Evolutionary conservation across 1,140 invertebrate species (phyloP).

Genomic region (Ooceraea biroi): DNA sequence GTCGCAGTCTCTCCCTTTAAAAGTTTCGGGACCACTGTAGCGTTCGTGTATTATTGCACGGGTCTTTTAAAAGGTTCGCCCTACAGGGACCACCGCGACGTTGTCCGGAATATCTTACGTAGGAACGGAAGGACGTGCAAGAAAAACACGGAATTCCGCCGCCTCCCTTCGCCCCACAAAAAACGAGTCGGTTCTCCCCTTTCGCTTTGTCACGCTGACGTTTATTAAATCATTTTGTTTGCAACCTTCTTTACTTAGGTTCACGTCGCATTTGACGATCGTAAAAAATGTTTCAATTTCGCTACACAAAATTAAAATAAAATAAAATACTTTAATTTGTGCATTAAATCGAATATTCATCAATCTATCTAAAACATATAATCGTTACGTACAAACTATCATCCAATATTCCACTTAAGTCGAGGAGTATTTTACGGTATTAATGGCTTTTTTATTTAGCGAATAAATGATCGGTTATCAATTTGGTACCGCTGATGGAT

Average conservation of each 20-base stretch:
- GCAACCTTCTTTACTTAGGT: neutral
- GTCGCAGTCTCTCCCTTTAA: slow-evolving; percentile 38
- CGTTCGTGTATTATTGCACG: slow-evolving; percentile 65
- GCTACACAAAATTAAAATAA: too few species aligned
- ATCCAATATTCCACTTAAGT: neutral
- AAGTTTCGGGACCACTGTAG: slow-evolving; percentile 73
- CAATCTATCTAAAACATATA: too few species aligned
- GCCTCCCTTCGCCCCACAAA: neutral
- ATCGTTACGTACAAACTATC: neutral
- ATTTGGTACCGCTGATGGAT: slow-evolving; percentile 23
- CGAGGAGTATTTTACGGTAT: neutral
- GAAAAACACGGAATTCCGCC: slow-evolving; percentile 45
- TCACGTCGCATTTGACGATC: too few species aligned
- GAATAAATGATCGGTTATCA: slow-evolving; percentile 19
- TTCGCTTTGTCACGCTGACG: neutral
- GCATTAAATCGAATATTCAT: too few species aligned
- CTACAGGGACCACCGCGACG: slow-evolving; percentile 70
- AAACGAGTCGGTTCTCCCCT: neutral
- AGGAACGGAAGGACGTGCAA: slow-evolving; percentile 25
- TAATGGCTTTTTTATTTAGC: neutral
- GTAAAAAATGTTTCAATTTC: neutral
- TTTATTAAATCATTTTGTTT: slow-evolving; percentile 9
- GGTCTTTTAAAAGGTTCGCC: slow-evolving; percentile 68
- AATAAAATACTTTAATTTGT: too few species aligned
- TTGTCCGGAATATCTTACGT: slow-evolving; percentile 66